Conservation (phyloP, 1,140 invertebrate genomes). For the Drosophila bocqueti region DNA sequence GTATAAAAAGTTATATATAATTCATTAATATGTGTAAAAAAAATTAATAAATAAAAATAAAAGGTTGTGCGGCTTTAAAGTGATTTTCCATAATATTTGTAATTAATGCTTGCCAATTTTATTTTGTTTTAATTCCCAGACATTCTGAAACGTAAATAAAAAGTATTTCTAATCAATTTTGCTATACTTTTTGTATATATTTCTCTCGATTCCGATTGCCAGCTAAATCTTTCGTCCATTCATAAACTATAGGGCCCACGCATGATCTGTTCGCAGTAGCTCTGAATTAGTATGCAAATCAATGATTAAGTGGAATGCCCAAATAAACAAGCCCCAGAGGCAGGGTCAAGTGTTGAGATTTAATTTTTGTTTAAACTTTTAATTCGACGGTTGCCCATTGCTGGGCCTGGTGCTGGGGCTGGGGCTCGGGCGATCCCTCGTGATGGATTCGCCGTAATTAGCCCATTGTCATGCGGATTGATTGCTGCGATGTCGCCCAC, state of each 20-base stretch:
- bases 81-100: no score
- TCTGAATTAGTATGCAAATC: constrained; percentile 29
- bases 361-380: constrained; percentile 14
- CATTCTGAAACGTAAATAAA: neutral
- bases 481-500: constrained; percentile 36
- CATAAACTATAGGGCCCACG: constrained; percentile 7
- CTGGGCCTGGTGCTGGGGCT: neutral
- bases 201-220: neutral
- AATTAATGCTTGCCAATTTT: no score
- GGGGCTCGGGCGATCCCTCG: constrained; percentile 13
- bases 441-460: constrained; percentile 48
- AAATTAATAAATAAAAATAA: no score
- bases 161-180: neutral
- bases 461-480: constrained; percentile 44
- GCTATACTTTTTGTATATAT: neutral
- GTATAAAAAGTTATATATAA: no score
- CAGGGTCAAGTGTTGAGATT: constrained; percentile 42
- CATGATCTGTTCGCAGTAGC: constrained; percentile 20
- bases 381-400: constrained; percentile 9
- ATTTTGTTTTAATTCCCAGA: neutral
- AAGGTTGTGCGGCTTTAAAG: no score
- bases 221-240: neutral
- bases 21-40: no score
- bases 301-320: constrained; percentile 3
- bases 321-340: neutral